Conservation (phyloP, 2,888 invertebrate species). For the Hirtodrosophila confusa region DNA sequence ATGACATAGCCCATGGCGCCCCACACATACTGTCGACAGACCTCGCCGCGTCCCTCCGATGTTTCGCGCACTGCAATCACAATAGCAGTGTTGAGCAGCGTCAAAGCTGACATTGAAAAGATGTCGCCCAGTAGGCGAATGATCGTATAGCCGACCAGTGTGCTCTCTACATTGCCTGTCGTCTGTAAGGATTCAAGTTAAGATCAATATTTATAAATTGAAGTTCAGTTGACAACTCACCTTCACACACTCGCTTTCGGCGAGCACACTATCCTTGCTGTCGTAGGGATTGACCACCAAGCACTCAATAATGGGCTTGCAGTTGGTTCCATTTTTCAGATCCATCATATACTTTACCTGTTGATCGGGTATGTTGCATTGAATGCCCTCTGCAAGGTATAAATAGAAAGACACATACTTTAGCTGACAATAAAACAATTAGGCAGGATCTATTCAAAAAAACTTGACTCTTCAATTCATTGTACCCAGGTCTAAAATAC, state of each 20-base stretch:
- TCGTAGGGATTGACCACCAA: slow-evolving; percentile 89
- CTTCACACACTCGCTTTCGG: slow-evolving; percentile 88
- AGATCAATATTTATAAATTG: not conserved
- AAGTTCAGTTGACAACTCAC: slow-evolving; percentile 52
- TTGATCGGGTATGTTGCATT: slow-evolving; percentile 87
- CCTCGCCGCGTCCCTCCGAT: slow-evolving; percentile 91
- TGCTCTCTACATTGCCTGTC: slow-evolving; percentile 87
- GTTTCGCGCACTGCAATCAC: slow-evolving; percentile 93
- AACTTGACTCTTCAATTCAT: too few relatives aligned
- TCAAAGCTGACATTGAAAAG: slow-evolving; percentile 89
- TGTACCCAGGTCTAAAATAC: too few relatives aligned
- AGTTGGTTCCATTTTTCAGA: slow-evolving; percentile 81
- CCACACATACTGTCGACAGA: slow-evolving; percentile 90
- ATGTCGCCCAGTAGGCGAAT: slow-evolving; percentile 90
- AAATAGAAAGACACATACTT: too few relatives aligned
- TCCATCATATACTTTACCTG: slow-evolving; percentile 84
- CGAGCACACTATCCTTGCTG: slow-evolving; percentile 87
- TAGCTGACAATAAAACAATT: too few relatives aligned
- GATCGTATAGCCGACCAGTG: slow-evolving; percentile 89
- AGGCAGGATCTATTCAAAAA: too few relatives aligned
- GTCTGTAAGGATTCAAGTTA: slow-evolving; percentile 43
- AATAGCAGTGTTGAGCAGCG: slow-evolving; percentile 89
- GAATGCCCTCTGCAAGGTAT: slow-evolving; percentile 86
- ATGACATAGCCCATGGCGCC: slow-evolving; percentile 90
- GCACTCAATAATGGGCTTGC: slow-evolving; percentile 89